phyloP scores from a whole-genome alignment of 1,140 invertebrate genomes.

The Drosophila ficusphila region DNA sequence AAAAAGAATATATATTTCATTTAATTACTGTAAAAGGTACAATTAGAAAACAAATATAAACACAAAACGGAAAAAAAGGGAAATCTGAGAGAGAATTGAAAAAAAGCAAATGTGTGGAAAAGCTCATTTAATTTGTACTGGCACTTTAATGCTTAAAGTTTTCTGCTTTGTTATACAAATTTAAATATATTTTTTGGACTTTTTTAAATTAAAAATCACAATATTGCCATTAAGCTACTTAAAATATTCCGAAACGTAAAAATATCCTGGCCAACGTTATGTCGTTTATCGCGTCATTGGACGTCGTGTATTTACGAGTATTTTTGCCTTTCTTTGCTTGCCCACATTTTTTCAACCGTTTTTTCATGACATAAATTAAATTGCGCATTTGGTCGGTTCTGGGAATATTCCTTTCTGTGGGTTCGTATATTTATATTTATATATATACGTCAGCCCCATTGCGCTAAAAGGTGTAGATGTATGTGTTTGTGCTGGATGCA shows the following conservation, averaged over 20 bases:
- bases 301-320: background rate
- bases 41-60: constrained; percentile 32
- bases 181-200: background rate
- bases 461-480: background rate
- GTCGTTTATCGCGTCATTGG: background rate
- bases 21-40: constrained; percentile 11
- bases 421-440: constrained; percentile 1
- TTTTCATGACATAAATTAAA: constrained; percentile 56
- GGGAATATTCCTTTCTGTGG: constrained; percentile 25
- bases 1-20: constrained; percentile 13
- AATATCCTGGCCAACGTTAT: background rate
- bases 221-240: background rate
- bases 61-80: background rate
- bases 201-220: background rate
- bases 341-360: constrained; percentile 3
- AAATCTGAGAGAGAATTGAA: background rate
- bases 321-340: constrained; percentile 3
- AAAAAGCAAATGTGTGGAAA: background rate
- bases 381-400: constrained; percentile 34
- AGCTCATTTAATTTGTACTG: background rate
- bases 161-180: background rate
- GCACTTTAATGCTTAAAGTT: background rate
- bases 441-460: background rate
- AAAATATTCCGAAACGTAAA: background rate
- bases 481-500: background rate